Evolutionary conservation across 2,888 invertebrate genomes (phyloP).

Genomic region (Anorthoa munda): DNA sequence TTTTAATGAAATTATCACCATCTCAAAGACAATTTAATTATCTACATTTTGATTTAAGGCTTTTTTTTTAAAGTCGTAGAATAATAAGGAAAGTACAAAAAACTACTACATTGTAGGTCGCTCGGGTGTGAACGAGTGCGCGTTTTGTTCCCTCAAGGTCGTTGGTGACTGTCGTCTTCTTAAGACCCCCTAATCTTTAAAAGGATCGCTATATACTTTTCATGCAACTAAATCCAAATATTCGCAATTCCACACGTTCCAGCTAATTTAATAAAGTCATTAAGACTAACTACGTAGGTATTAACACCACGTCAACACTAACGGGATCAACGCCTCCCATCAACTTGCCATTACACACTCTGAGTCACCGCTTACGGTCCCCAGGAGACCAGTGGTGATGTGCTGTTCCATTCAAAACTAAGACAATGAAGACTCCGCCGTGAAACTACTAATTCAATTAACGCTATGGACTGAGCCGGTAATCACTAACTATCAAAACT

Average conservation of each 20-base stretch:
- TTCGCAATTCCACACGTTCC: slow-evolving; percentile 7
- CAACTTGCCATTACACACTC: slow-evolving; percentile 32
- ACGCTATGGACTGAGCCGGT: slow-evolving; percentile 16
- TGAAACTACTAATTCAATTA: slow-evolving; percentile 58
- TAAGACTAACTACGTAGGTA: slow-evolving; percentile 4
- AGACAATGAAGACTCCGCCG: slow-evolving; percentile 13
- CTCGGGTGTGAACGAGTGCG: too few species aligned
- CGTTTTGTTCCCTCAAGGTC: too few species aligned
- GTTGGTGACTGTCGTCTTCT: too few species aligned
- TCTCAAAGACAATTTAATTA: too few species aligned
- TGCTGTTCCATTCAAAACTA: slow-evolving; percentile 43
- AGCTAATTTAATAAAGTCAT: slow-evolving; percentile 33
- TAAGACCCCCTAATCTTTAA: background rate
- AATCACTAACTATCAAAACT: slow-evolving; percentile 35
- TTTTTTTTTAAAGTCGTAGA: too few species aligned
- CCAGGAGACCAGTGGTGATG: slow-evolving; percentile 45
- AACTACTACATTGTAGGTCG: too few species aligned
- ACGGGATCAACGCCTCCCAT: slow-evolving; percentile 17
- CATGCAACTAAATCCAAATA: background rate
- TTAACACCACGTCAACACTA: slow-evolving; percentile 31
- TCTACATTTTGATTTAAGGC: too few species aligned
- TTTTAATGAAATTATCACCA: too few species aligned
- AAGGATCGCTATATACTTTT: background rate
- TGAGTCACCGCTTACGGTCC: slow-evolving; percentile 43
- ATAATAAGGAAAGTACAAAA: too few species aligned